Conservation (phyloP, 1,140 invertebrate genomes). For the Dreissena rostriformis region DNA sequence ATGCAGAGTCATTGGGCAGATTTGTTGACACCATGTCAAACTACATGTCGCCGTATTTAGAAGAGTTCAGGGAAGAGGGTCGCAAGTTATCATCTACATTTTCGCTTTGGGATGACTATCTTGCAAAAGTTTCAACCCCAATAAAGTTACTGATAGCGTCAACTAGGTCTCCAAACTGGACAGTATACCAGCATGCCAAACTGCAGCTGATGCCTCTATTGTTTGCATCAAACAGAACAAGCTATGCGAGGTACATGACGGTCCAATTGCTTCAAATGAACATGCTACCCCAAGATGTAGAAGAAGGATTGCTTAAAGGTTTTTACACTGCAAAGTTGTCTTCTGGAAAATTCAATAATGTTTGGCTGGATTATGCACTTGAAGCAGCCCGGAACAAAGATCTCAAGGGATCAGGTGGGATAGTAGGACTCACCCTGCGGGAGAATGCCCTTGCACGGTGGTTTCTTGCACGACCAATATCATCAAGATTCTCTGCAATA, state of each 20-base stretch:
- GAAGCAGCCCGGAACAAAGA: not conserved
- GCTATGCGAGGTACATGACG: not conserved
- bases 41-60: not conserved
- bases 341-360: not conserved
- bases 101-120: slow-evolving; percentile 19
- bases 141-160: not conserved
- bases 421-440: not conserved
- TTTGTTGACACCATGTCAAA: not conserved
- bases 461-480: too few relatives aligned
- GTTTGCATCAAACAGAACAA: slow-evolving; percentile 13
- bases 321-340: not conserved
- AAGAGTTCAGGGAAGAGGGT: not conserved
- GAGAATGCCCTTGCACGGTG: too few relatives aligned
- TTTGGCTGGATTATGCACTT: not conserved
- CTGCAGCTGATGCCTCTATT: slow-evolving; percentile 9
- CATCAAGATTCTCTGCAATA: too few relatives aligned
- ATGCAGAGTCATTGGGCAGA: not conserved
- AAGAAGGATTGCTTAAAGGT: too few relatives aligned
- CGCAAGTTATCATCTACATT: not conserved
- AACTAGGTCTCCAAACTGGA: slow-evolving; percentile 11
- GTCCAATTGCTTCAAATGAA: not conserved
- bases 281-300: not conserved
- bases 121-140: not conserved
- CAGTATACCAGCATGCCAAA: not conserved
- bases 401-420: not conserved